Evolutionary conservation across 2,797 vertebrate species (phyloP), one percentile per base, ranked within the genome.

Genomic region (Pangasius krempfi): DNA sequence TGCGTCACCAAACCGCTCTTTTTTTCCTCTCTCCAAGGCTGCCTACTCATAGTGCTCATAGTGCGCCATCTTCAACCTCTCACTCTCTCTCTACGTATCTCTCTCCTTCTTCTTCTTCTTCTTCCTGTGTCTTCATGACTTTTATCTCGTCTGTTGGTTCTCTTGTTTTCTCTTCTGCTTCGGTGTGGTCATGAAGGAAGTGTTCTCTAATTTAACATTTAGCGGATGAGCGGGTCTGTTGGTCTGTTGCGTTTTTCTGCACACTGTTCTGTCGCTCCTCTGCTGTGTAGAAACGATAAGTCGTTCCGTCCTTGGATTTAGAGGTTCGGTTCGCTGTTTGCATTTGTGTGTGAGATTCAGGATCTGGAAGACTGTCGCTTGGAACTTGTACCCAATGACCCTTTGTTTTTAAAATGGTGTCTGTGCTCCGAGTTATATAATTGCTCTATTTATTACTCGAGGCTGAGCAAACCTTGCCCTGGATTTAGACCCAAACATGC

Each of bases 1-100:
- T 95, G 95, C 95, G 95, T 96, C 96, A 96, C 92, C 89, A 87
- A 90, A 89, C 90, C 88, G 90, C 93, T 92, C 91, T 90, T 91
- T 88, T 88, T 82, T 89, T 86, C 62, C 82, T 16, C 76, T 81
- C 79, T 87, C 90, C 75, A 87, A 79, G 50, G 92, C 84, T 88
- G 75, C 70, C 81, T 86, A 78, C 86, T 90, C 84, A 75, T 70
- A 64, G 88, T 86, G 40, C 85, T 89, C 83, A 60, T 66, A 72
- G 89, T 88, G 50, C 75, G 50, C 84, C 89, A 78, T 76, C 86
- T 87, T 56, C 68, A 62, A 44, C 47, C 40, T 70, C 62, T 90
- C 79, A 88, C 54, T 81, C 37, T 37, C 37, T 58, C 52, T 22
- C 44, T 84, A 5, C 47, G 33, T 47, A 4, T 86, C 7, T 87